These are phyloP conservation scores for Xiphorhynchus erythropygius DNA, from an alignment of 2,797 vertebrate genomes.

Conservation along the genomic window DNA sequence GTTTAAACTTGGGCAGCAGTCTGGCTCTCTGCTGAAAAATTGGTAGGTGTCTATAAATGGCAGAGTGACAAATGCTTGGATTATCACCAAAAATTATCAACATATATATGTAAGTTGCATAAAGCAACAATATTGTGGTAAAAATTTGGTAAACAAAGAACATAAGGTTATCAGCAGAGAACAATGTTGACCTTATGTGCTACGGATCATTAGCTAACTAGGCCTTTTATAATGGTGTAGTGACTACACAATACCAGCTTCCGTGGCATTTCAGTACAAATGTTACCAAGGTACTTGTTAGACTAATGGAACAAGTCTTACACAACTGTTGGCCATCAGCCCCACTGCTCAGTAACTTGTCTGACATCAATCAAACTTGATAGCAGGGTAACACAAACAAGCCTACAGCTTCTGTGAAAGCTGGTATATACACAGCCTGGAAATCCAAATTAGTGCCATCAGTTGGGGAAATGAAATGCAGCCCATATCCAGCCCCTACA, in stretches of 20 bases:
- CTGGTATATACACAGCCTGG: neutral
- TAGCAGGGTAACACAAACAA: neutral
- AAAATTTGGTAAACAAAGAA: neutral
- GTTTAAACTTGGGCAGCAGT: neutral
- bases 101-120: neutral
- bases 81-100: neutral
- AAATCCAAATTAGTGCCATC: neutral
- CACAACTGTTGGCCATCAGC: neutral
- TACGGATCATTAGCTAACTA: neutral
- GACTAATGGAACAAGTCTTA: neutral
- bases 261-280: neutral
- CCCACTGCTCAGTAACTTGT: neutral
- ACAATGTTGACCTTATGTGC: neutral
- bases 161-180: neutral
- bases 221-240: neutral
- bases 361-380: neutral
- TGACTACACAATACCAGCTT: neutral
- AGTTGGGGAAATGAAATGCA: fast-evolving
- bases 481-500: fast-evolving
- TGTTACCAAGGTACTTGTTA: neutral
- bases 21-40: neutral
- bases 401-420: neutral
- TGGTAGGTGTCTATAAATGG: neutral
- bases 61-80: neutral
- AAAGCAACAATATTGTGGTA: neutral